A percentile compares a stretch with the other conserved stretches of the same genome.
These are phyloP conservation scores for Micrastur ruficollis DNA, from an alignment of 2,797 vertebrate genomes.

Conservation along the genomic window DNA sequence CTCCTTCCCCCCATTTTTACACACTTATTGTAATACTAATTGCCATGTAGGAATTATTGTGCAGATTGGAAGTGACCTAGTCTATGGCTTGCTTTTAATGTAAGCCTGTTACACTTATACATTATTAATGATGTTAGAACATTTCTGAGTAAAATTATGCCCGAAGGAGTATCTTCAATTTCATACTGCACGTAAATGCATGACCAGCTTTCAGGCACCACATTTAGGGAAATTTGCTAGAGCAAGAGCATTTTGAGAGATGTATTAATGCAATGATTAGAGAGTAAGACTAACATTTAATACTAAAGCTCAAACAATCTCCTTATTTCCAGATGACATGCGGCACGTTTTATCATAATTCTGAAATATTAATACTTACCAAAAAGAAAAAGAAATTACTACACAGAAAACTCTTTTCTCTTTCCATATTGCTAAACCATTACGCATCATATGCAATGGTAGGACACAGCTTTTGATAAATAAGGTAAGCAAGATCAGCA, in stretches of 20 bases:
- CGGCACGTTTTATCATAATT: neutral
- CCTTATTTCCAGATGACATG: neutral
- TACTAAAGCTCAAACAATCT: neutral
- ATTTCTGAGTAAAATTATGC: slow-evolving; percentile 1
- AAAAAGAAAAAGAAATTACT: neutral
- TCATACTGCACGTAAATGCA: neutral
- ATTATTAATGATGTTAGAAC: slow-evolving; percentile 17
- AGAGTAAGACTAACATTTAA: neutral
- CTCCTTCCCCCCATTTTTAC: neutral
- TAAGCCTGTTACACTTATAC: neutral
- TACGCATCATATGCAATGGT: neutral
- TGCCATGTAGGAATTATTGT: neutral
- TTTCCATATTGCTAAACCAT: neutral
- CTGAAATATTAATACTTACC: neutral
- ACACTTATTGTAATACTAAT: neutral
- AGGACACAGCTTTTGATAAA: neutral
- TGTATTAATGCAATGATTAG: neutral
- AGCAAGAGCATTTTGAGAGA: neutral
- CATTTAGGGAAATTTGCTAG: neutral
- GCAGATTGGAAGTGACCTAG: neutral
- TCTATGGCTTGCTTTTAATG: neutral
- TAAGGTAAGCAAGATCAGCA: neutral
- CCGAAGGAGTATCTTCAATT: neutral
- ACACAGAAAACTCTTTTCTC: neutral
- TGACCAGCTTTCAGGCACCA: neutral